A percentile compares a stretch with the other conserved stretches of the same genome.
Evolutionary conservation across 2,888 invertebrate genomes (phyloP).

Genomic region (Macrophya annulata): DNA sequence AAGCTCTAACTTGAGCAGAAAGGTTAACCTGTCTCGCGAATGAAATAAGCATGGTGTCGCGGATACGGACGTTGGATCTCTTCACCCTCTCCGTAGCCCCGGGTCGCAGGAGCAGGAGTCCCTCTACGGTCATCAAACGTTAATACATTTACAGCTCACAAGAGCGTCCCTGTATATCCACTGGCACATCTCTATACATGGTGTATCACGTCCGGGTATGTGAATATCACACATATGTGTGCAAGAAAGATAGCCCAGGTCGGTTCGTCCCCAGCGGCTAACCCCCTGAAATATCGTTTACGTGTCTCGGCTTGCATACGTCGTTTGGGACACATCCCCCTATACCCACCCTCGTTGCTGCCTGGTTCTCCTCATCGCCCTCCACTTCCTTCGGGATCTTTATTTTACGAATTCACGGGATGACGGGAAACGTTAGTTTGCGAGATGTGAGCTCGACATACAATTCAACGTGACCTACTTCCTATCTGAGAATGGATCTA

Average conservation of each 20-base stretch:
- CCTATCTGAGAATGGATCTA: constrained; percentile 49
- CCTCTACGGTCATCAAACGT: constrained; percentile 78
- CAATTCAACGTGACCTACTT: constrained; percentile 53
- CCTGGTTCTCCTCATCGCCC: constrained; percentile 49
- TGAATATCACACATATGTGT: constrained; percentile 75
- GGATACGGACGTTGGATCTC: constrained; percentile 51
- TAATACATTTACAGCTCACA: constrained; percentile 79
- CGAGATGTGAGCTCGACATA: constrained; percentile 52
- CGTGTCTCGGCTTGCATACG: constrained; percentile 79
- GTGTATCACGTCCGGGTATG: constrained; percentile 77
- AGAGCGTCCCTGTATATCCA: constrained; percentile 69
- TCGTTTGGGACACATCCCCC: constrained; percentile 77
- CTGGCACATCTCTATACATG: constrained; percentile 68
- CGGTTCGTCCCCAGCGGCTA: constrained; percentile 79
- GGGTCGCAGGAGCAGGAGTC: constrained; percentile 68
- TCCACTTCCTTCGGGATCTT: constrained; percentile 66
- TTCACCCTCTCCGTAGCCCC: constrained; percentile 62
- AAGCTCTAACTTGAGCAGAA: constrained; percentile 19
- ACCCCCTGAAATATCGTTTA: constrained; percentile 80
- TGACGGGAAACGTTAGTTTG: constrained; percentile 63
- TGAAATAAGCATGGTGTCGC: constrained; percentile 55
- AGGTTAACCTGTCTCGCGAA: constrained; percentile 38
- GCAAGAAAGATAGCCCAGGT: constrained; percentile 78
- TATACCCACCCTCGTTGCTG: constrained; percentile 61
- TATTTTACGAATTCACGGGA: constrained; percentile 76